Percentiles rank a stretch among this genome's conserved stretches.
These are phyloP conservation scores for Otis tarda DNA, from an alignment of 2,113 vertebrate species.

Conservation along the genomic window DNA sequence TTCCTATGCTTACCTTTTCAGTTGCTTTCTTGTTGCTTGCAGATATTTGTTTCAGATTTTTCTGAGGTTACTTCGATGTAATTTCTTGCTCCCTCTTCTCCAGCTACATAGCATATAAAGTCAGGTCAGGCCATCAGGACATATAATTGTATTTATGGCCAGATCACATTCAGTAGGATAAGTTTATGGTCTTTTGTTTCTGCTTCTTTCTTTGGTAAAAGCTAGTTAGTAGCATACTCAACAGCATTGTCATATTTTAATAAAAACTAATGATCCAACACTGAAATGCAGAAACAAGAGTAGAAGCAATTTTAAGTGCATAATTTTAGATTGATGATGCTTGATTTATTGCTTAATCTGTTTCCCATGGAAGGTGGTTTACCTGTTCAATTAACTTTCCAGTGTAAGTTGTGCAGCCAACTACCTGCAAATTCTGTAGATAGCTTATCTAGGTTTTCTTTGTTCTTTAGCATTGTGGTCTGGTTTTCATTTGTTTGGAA, in stretches of 20 bases:
- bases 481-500: background rate
- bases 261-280: slow-evolving; percentile 39
- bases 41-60: background rate
- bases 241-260: slow-evolving; percentile 32
- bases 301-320: background rate
- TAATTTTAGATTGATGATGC: slow-evolving; percentile 10
- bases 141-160: background rate
- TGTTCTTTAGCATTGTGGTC: background rate
- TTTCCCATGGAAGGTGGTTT: background rate
- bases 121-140: background rate
- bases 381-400: background rate
- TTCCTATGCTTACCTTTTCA: background rate
- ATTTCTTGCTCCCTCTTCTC: background rate
- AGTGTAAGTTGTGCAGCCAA: background rate
- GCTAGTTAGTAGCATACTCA: background rate
- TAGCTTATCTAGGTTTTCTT: background rate
- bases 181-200: background rate
- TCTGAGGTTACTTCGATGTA: background rate
- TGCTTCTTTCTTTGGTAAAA: background rate
- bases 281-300: background rate
- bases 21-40: background rate
- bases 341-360: slow-evolving; percentile 1
- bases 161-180: background rate
- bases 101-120: background rate
- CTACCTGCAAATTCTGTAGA: background rate